phyloP scores from a whole-genome alignment of 2,113 vertebrate genomes.

The Actenoides hombroni region DNA sequence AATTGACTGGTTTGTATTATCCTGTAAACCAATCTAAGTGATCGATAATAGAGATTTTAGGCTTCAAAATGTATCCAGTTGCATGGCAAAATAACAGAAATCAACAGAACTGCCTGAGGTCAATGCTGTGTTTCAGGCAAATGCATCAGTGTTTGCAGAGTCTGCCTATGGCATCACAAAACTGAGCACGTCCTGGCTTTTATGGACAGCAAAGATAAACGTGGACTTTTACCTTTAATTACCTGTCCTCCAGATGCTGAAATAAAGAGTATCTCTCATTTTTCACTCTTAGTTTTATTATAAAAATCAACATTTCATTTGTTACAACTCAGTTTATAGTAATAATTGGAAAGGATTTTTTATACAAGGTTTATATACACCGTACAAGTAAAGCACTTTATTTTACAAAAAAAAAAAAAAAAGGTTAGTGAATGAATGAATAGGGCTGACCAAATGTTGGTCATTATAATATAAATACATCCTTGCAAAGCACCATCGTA shows the following conservation, averaged over 20 bases:
- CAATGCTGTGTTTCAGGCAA: not conserved
- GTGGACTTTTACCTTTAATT: not conserved
- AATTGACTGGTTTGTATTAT: not conserved
- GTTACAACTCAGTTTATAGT: constrained; percentile 90
- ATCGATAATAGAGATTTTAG: not conserved
- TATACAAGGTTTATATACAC: constrained; percentile 88
- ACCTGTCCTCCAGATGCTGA: not conserved
- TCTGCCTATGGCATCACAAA: not conserved
- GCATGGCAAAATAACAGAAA: not conserved
- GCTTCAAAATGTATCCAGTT: not conserved
- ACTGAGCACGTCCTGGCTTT: not conserved
- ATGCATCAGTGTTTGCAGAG: not conserved
- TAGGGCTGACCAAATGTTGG: constrained; percentile 90
- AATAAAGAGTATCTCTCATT: constrained; percentile 14
- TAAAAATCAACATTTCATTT: constrained; percentile 91
- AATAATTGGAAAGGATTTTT: constrained; percentile 83
- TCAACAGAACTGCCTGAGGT: not conserved
- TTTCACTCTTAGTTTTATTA: constrained; percentile 89
- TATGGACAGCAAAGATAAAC: not conserved
- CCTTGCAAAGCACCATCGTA: constrained; percentile 87
- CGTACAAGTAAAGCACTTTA: constrained; percentile 88
- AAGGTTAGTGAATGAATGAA: constrained; percentile 75
- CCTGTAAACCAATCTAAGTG: not conserved
- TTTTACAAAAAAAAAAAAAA: constrained; percentile 78
- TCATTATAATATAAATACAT: constrained; percentile 86